phyloP scores from a whole-genome alignment of 2,113 vertebrate species.

The Micronycteris hirsuta region DNA sequence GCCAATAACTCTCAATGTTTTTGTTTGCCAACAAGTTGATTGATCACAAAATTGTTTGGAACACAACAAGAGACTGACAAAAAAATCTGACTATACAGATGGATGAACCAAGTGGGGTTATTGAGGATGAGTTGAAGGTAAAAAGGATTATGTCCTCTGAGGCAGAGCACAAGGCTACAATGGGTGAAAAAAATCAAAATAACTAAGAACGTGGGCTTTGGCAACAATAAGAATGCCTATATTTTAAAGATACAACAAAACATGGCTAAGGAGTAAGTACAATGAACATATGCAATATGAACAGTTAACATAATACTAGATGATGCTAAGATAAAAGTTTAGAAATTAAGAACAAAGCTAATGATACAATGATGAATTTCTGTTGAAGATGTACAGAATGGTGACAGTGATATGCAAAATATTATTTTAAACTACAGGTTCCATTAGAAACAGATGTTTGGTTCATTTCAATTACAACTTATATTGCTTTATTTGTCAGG shows the following conservation, averaged over 20 bases:
- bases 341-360: background rate
- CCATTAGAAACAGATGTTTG: slow-evolving; percentile 1
- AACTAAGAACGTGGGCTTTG: background rate
- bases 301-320: background rate
- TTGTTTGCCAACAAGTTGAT: background rate
- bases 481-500: slow-evolving; percentile 19
- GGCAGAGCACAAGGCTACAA: background rate
- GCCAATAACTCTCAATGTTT: background rate
- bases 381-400: background rate
- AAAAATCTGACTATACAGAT: slow-evolving; percentile 14
- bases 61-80: background rate
- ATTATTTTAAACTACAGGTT: background rate
- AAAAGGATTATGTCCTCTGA: slow-evolving; percentile 40
- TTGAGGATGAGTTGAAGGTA: slow-evolving; percentile 9
- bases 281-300: background rate
- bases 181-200: background rate
- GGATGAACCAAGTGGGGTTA: slow-evolving; percentile 26
- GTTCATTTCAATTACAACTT: background rate
- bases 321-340: background rate
- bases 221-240: background rate
- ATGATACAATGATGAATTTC: background rate
- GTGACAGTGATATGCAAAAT: background rate
- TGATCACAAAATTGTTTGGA: slow-evolving; percentile 18
- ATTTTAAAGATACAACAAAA: background rate
- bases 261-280: background rate